A percentile compares a stretch with the other conserved stretches of the same genome.
phyloP scores from a whole-genome alignment of 2,797 vertebrate genomes.

The Stomatorhinus walkeri region DNA sequence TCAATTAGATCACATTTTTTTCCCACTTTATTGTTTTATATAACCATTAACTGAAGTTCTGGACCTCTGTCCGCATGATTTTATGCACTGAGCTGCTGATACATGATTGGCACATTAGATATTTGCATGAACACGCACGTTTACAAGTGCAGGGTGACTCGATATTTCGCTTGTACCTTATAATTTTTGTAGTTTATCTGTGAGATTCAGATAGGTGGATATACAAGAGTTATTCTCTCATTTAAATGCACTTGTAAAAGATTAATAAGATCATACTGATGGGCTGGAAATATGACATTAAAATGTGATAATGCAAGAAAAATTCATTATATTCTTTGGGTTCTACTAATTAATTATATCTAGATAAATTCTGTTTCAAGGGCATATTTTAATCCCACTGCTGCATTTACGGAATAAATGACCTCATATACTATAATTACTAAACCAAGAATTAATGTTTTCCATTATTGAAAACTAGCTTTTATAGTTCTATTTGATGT shows the following conservation, averaged over 20 bases:
- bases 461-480: neutral
- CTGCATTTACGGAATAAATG: neutral
- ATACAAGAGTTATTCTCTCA: neutral
- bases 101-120: neutral
- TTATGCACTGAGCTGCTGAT: neutral
- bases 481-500: neutral
- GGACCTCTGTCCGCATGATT: neutral
- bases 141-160: neutral
- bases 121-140: neutral
- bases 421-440: neutral
- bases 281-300: neutral
- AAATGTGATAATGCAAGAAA: neutral
- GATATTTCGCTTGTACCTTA: neutral
- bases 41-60: neutral
- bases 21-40: neutral
- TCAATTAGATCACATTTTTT: neutral
- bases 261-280: slow-evolving; percentile 9
- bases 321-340: neutral
- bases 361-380: neutral
- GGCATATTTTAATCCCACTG: neutral
- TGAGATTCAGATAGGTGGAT: neutral
- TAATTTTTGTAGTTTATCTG: neutral
- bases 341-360: neutral
- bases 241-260: neutral
- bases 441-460: neutral